Conservation (phyloP, 1,140 invertebrate genomes). For the Drosophila lacertosa region DNA sequence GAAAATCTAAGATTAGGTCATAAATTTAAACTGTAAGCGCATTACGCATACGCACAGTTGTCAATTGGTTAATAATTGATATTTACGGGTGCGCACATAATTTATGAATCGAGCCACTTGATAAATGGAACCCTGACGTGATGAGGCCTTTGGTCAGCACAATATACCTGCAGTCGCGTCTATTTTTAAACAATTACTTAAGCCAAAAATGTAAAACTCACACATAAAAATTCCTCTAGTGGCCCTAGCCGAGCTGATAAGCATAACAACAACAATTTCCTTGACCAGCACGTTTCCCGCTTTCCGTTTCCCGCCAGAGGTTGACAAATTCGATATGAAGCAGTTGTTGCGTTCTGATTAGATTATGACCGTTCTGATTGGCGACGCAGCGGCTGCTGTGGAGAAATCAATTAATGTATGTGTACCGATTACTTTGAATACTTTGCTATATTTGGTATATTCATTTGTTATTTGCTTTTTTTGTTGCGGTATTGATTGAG, state of each 20-base stretch:
- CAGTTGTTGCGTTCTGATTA: constrained; percentile 26
- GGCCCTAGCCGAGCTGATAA: constrained; percentile 27
- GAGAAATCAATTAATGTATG: constrained; percentile 19
- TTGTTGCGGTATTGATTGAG: constrained; percentile 23
- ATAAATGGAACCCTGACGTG: background rate
- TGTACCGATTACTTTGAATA: constrained; percentile 9
- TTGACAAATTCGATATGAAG: constrained; percentile 23
- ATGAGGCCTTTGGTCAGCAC: background rate
- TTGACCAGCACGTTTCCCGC: constrained; percentile 22
- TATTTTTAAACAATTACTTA: constrained; percentile 54
- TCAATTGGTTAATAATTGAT: constrained; percentile 23
- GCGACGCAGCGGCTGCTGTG: constrained; percentile 43
- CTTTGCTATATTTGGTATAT: constrained; percentile 7
- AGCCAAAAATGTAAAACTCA: constrained; percentile 32
- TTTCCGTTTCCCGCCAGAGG: constrained; percentile 8
- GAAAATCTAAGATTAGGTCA: background rate
- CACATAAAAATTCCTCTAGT: background rate
- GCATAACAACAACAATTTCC: constrained; percentile 7
- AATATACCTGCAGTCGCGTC: background rate
- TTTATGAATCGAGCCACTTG: constrained; percentile 4
- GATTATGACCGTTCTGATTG: constrained; percentile 37
- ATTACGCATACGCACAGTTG: constrained; percentile 16
- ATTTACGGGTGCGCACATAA: background rate
- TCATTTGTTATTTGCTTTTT: constrained; percentile 9
- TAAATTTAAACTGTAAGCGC: background rate